Percentiles rank a stretch among this genome's conserved stretches.
phyloP scores from a whole-genome alignment of 2,113 vertebrate genomes.

The Crotalus helleri region DNA sequence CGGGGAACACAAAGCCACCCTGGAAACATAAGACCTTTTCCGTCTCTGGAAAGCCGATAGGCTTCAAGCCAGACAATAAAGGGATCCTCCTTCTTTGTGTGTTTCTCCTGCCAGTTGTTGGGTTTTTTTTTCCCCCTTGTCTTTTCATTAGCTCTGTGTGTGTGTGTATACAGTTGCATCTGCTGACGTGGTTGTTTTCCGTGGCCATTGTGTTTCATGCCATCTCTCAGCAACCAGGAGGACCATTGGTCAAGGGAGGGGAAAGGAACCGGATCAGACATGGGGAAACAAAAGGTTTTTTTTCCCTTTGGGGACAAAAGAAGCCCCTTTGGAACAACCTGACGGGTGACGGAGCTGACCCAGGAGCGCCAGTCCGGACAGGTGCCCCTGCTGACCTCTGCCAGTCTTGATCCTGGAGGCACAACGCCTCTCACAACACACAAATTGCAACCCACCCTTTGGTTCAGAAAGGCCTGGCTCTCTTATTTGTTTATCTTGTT shows the following conservation, averaged over 20 bases:
- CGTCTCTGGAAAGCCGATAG: not conserved
- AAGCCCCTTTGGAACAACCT: no score
- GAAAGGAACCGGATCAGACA: not conserved
- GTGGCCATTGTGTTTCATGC: accelerated
- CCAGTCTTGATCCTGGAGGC: no score
- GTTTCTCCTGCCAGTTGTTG: not conserved
- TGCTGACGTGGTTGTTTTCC: not conserved
- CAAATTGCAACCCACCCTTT: no score
- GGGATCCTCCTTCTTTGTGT: not conserved
- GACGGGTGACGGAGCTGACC: no score
- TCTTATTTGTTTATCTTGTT: no score
- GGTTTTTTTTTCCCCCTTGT: accelerated
- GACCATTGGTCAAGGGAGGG: not conserved
- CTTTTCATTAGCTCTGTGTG: not conserved
- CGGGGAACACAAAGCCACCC: not conserved
- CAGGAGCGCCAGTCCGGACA: no score
- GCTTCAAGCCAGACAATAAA: not conserved
- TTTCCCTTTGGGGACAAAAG: no score
- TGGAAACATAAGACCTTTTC: not conserved
- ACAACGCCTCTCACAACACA: no score
- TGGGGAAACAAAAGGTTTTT: no score
- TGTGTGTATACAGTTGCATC: not conserved
- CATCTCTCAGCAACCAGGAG: not conserved
- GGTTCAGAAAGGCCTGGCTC: no score
- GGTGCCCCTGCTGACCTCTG: no score